Conservation (phyloP, 2,797 vertebrate genomes). For the Karalla daura region DNA sequence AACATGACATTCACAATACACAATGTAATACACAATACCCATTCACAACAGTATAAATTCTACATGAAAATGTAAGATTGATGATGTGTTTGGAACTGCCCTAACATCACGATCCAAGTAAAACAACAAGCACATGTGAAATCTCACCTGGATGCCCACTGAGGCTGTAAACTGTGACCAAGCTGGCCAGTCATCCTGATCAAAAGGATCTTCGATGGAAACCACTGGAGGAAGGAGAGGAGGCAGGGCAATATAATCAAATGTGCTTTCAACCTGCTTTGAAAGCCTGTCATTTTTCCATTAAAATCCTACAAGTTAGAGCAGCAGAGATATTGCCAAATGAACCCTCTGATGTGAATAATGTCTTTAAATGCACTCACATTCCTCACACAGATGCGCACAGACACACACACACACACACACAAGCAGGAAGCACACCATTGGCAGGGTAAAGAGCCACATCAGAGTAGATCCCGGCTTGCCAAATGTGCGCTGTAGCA, state of each 20-base stretch:
- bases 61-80: too few relatives aligned
- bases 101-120: too few relatives aligned
- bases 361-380: conserved; percentile 33
- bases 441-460: conserved; percentile 62
- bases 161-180: conserved; percentile 93
- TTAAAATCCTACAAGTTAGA: conserved; percentile 2
- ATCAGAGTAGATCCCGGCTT: conserved; percentile 38
- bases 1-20: too few relatives aligned
- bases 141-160: conserved; percentile 88
- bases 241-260: not conserved
- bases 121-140: not conserved
- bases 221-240: conserved; percentile 82
- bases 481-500: conserved; percentile 60
- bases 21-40: too few relatives aligned
- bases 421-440: conserved; percentile 39
- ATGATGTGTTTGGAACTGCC: too few relatives aligned
- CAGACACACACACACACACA: conserved; percentile 25
- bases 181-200: conserved; percentile 95
- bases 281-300: not conserved
- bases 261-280: not conserved
- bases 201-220: conserved; percentile 95
- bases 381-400: conserved; percentile 40
- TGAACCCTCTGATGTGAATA: conserved; percentile 23
- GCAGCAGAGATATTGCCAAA: conserved; percentile 11
- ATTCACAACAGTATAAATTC: too few relatives aligned